Percentiles rank a stretch among this genome's conserved stretches.
These are phyloP conservation scores for Argyresthia goedartella DNA, from an alignment of 2,888 invertebrate species.

Conservation along the genomic window DNA sequence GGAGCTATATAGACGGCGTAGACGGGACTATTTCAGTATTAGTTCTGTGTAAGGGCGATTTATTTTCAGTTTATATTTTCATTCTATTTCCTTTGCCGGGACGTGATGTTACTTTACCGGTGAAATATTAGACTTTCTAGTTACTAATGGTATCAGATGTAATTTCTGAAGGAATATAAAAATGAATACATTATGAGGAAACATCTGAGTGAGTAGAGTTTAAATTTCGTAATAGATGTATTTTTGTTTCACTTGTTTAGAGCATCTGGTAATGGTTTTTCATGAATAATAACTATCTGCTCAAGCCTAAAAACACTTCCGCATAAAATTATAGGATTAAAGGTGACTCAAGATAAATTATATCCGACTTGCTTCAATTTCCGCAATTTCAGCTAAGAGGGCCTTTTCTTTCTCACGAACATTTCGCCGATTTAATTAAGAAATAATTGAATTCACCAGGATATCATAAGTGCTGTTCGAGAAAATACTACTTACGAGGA, in stretches of 20 bases:
- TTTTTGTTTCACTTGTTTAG: no score
- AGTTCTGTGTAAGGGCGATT: conserved; percentile 58
- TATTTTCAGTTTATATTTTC: conserved; percentile 65
- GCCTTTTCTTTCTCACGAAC: conserved; percentile 22
- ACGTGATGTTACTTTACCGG: conserved; percentile 26
- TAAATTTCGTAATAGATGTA: neutral
- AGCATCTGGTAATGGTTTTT: no score
- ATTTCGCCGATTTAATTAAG: conserved; percentile 33
- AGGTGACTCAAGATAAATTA: conserved; percentile 41
- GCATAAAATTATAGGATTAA: conserved; percentile 30
- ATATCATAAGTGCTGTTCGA: neutral
- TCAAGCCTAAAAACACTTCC: conserved; percentile 10
- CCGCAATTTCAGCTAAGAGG: conserved; percentile 28
- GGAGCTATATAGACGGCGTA: conserved; percentile 55
- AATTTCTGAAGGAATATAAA: no score
- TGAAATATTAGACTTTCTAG: conserved; percentile 7
- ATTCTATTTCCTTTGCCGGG: conserved; percentile 54
- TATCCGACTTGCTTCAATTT: conserved; percentile 30
- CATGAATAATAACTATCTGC: no score
- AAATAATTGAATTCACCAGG: conserved; percentile 33
- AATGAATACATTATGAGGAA: no score
- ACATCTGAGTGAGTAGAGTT: neutral
- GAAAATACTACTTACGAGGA: no score
- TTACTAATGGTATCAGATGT: neutral
- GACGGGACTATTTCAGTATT: conserved; percentile 60